These are phyloP conservation scores for Prunella fulvescens DNA, from an alignment of 2,113 vertebrate species.

Conservation along the genomic window DNA sequence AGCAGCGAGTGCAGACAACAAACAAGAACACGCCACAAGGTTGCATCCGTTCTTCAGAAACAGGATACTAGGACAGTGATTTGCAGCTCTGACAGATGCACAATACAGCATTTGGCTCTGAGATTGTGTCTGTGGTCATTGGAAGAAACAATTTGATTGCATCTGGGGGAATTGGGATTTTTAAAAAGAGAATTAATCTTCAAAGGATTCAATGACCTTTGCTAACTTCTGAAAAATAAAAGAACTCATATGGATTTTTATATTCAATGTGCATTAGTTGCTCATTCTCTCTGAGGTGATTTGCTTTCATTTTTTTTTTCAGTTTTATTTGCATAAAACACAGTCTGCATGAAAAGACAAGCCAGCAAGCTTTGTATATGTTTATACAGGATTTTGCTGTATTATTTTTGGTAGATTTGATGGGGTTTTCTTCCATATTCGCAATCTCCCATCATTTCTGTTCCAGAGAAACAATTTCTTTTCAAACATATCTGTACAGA, in stretches of 20 bases:
- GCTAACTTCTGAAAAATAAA: slow-evolving; percentile 7
- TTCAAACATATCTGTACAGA: neutral
- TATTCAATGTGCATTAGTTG: slow-evolving; percentile 10
- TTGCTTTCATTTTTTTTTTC: neutral
- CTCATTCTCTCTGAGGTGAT: slow-evolving; percentile 38
- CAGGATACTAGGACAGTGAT: neutral
- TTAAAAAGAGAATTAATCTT: slow-evolving; percentile 50
- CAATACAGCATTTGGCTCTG: slow-evolving; percentile 41
- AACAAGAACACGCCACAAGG: neutral
- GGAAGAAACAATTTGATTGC: slow-evolving; percentile 23
- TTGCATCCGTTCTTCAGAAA: neutral
- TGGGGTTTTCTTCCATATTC: neutral
- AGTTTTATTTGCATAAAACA: slow-evolving; percentile 28
- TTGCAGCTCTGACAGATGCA: slow-evolving; percentile 51
- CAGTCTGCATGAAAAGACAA: neutral
- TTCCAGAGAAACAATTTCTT: slow-evolving; percentile 17
- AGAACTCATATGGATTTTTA: slow-evolving; percentile 30
- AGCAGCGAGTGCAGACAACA: neutral
- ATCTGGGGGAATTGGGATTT: slow-evolving; percentile 26
- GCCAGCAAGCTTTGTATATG: neutral
- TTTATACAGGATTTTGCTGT: neutral
- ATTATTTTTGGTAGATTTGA: neutral
- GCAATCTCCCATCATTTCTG: neutral
- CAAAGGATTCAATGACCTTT: slow-evolving; percentile 44
- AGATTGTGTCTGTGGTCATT: slow-evolving; percentile 35